phyloP scores from a whole-genome alignment of 37 sponge, comb jelly and placozoan species.

The Chondrilla cf. caribensis region DNA sequence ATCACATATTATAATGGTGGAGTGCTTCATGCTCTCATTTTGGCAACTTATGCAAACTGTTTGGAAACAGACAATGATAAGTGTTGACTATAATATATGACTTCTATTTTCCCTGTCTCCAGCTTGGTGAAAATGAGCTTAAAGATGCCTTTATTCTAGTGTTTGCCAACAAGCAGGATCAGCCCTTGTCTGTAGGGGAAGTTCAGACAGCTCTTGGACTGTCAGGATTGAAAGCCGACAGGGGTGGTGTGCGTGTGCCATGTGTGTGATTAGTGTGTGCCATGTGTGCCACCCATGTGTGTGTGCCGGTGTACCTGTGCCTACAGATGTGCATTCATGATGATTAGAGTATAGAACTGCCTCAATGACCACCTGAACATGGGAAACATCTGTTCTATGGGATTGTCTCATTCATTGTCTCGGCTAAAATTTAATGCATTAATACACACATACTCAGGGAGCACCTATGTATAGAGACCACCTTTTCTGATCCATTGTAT shows the following conservation, averaged over 20 bases:
- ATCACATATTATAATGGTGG: no score
- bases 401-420: no score
- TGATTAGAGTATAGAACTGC: no score
- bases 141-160: slow-evolving; percentile 85
- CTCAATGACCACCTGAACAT: no score
- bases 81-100: background rate
- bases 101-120: background rate
- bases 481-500: no score
- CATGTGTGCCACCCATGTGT: slow-evolving; percentile 31
- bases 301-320: slow-evolving; percentile 48
- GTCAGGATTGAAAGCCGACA: slow-evolving; percentile 44
- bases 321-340: background rate
- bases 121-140: slow-evolving; percentile 91
- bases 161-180: slow-evolving; percentile 97
- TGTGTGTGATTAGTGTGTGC: no score
- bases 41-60: no score
- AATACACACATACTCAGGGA: no score
- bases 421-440: no score
- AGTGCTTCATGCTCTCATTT: no score
- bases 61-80: background rate
- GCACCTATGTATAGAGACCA: no score
- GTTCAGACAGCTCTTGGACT: slow-evolving; percentile 79
- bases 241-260: slow-evolving; percentile 52
- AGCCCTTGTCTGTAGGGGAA: slow-evolving; percentile 79
- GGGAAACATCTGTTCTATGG: no score